These are phyloP conservation scores for Rotaria macrura DNA, from an alignment of 2,888 invertebrate genomes.

Conservation along the genomic window DNA sequence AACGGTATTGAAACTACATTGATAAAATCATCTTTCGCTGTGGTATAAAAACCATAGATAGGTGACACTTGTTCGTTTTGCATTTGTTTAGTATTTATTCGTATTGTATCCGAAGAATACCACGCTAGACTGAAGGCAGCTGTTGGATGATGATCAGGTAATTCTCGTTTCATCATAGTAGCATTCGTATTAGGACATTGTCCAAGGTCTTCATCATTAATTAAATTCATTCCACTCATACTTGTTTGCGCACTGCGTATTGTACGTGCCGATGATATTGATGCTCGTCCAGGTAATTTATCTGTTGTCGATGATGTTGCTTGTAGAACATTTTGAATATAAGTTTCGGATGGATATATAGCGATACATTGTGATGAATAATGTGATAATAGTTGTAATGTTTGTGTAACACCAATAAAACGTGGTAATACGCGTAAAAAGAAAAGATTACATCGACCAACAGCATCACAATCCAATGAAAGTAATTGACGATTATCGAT, in stretches of 20 bases:
- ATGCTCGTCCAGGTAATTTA: neutral
- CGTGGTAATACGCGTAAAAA: conserved; percentile 4
- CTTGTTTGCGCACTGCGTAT: neutral
- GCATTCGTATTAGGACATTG: neutral
- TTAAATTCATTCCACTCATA: neutral
- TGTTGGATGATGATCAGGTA: neutral
- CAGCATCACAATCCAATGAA: neutral
- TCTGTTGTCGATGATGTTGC: neutral
- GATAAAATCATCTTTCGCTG: neutral
- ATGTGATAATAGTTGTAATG: neutral
- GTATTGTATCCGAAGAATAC: conserved; percentile 2
- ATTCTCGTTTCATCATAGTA: neutral
- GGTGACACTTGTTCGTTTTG: neutral
- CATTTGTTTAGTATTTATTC: neutral
- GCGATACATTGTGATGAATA: neutral
- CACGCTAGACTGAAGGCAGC: neutral
- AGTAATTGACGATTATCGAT: conserved; percentile 17
- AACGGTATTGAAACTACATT: neutral
- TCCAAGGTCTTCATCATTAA: neutral
- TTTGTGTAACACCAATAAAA: neutral
- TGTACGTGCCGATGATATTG: neutral
- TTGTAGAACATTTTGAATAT: neutral
- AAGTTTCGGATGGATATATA: conserved; percentile 5
- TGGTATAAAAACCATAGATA: neutral
- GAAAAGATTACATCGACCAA: conserved; percentile 12